Conservation (phyloP, 2,113 vertebrate genomes). For the Leptobrachium ailaonicum region DNA sequence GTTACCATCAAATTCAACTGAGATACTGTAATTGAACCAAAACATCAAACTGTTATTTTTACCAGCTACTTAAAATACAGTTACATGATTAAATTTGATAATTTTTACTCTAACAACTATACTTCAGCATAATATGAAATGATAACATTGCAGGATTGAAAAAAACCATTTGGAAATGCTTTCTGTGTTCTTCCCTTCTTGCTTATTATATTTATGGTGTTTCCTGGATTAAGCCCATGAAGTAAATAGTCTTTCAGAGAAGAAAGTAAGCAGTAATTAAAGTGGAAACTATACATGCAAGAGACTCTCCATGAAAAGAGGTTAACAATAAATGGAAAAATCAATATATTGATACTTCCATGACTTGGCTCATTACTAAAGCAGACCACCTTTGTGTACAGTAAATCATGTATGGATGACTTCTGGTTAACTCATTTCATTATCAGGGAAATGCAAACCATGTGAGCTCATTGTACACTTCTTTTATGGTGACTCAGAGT, state of each 20-base stretch:
- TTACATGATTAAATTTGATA: no score
- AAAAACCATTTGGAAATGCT: no score
- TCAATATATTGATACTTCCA: conserved; percentile 38
- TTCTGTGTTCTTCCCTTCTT: no score
- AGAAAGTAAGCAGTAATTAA: conserved; percentile 11
- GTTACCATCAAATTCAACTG: no score
- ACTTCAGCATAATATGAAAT: no score
- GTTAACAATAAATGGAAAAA: conserved; percentile 25
- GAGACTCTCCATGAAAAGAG: conserved; percentile 17
- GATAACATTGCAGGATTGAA: no score
- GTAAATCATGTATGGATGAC: conserved; percentile 36
- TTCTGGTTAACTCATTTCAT: conserved; percentile 22
- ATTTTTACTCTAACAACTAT: no score
- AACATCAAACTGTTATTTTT: no score
- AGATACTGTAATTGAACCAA: no score
- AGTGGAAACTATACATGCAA: conserved; percentile 27
- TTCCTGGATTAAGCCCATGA: background rate
- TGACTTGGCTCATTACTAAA: conserved; percentile 18
- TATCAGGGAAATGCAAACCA: conserved; percentile 26
- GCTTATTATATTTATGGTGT: no score
- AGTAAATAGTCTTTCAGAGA: background rate
- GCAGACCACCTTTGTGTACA: conserved; percentile 22
- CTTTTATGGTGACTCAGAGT: background rate
- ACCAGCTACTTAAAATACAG: no score
- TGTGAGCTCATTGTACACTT: conserved; percentile 23